Evolutionary conservation across 2,797 vertebrate species (phyloP).

Genomic region (Anabas testudineus): DNA sequence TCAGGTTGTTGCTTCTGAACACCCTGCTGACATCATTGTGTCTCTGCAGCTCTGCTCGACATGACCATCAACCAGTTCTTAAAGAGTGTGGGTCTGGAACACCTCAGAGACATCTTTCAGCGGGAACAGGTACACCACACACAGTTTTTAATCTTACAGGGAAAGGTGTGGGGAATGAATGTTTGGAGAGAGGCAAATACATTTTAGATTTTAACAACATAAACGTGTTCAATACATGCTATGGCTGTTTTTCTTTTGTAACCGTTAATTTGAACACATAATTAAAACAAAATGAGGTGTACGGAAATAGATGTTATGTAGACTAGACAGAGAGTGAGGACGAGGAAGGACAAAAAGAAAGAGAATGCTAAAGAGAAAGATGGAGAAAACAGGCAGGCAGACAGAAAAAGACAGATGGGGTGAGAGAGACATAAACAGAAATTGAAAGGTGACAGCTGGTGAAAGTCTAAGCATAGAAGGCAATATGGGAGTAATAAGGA

Average conservation of each 20-base stretch:
- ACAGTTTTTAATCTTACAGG: neutral
- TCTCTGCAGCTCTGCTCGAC: constrained; percentile 85
- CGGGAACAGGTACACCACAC: constrained; percentile 90
- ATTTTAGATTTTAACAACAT: neutral
- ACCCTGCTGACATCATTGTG: neutral
- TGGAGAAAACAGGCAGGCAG: neutral
- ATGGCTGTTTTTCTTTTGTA: neutral
- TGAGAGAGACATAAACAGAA: constrained; percentile 6
- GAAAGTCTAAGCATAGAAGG: constrained; percentile 20
- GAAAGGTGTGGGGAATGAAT: neutral
- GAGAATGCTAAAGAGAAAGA: too few relatives aligned
- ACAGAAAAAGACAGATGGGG: constrained; percentile 10
- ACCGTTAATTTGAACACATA: neutral
- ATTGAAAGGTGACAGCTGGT: constrained; percentile 45
- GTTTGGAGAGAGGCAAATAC: neutral
- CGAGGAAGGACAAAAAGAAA: neutral
- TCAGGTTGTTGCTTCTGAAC: neutral
- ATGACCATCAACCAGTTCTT: constrained; percentile 99
- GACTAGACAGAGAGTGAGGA: neutral
- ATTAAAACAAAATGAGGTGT: neutral
- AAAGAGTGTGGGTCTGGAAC: constrained; percentile 96
- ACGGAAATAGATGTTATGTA: neutral
- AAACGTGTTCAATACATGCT: too few relatives aligned
- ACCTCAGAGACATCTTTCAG: constrained; percentile 97
- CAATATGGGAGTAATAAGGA: constrained; percentile 5